Evolutionary conservation across 2,797 vertebrate species (phyloP), one percentile per base, ranked within the genome.

Genomic region (Sylvilagus floridanus): DNA sequence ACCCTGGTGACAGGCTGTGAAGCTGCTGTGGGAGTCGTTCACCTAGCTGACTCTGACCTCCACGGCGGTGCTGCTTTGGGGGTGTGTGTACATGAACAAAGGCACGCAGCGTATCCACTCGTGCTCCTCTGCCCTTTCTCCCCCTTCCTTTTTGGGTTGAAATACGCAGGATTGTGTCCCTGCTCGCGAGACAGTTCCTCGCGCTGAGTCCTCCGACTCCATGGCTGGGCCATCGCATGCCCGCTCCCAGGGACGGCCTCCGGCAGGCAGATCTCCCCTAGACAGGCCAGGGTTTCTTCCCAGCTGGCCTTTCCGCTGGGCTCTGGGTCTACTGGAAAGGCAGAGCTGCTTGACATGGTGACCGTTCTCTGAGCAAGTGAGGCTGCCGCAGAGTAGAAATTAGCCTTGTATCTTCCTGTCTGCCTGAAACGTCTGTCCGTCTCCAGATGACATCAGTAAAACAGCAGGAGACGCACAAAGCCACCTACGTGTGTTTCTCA

Each of bases 191-290:
- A 5, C 68, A 73, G 68, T 79, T 89, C 54, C 26, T 96, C 14
- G 17, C 4, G 19, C 7, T 9, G 30, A 54, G 1, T 35, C 75
- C 22, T 47, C 32, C n/a, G 79, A 24, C 14, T 52, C 60, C 57
- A 47, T 30, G 7, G 1, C 3, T 3, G 28, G 28, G 24, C 28
- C 1, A 0, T 1, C 0, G 4, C 12, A 4, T 9, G 0, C 8
- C 26, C 21, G 2, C 9, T 5, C 54, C 54, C 19, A 1, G 54
- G 4, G 14, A 57, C 13, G 19, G 54, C 54, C 21, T 57, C 14
- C 14, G 54, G 54, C 54, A 57, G 54, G 54, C 54, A 17, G 54
- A 21, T 21, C 16, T 57, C 54, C 16, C 54, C 54, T 21, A 16
- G 54, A 57, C 14, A 21, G 54, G 54, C 13, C 5, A 0, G 19